Base-by-base conservation (phyloP, 2,888 invertebrate genomes). In the Eretmocerus hayati region DNA sequence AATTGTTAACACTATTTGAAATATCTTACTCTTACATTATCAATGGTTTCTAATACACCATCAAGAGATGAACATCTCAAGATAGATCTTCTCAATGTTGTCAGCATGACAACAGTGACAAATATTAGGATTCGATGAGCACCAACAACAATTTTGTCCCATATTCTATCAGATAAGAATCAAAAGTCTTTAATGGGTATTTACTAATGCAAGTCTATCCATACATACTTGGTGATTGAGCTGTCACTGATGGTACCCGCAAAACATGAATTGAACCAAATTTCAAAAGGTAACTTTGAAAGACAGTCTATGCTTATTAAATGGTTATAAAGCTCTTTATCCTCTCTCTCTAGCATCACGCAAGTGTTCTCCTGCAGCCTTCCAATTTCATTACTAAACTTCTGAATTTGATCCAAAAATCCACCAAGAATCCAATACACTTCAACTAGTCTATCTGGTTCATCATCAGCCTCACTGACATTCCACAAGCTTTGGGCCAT, bases 81-180 rank as follows among this genome's bases (percentile, higher is more conserved):
- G 52, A 90, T 74, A 54, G 79, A 78, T 58, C 84, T 75, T 51
- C 84, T 77, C 46, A 87, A 72, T 16, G 85, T 85, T 40, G 83
- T 81, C 5, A 90, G 74, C 42, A 87, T 74, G 59, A 85, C 84
- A 16, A 89, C 78, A 37, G 86, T 84, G 3, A 87, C 83, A 69
- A 84, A 90, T 0, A 86, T 80, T 38, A 92, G 75, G 60, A 91
- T 86, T 73, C 85, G 87, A 32, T 82, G 83, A 0, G 90, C 90
- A 3, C 91, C 90, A 33, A 87, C 89, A 63, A 87, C 84, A 26
- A 92, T 74, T 73, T 90, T 90, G 67, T 92, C 91, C 89, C 90
- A 91, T 55, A 92, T 84, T 66, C 90, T 90, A 58, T n/a, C n/a
- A n/a, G n/a, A n/a, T n/a, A n/a, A n/a, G 18, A 41, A 5, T 33